Percentiles rank a stretch among this genome's conserved stretches.
phyloP scores from a whole-genome alignment of 92 coral and sea anemone genomes.

The Palythoa caribaeorum region DNA sequence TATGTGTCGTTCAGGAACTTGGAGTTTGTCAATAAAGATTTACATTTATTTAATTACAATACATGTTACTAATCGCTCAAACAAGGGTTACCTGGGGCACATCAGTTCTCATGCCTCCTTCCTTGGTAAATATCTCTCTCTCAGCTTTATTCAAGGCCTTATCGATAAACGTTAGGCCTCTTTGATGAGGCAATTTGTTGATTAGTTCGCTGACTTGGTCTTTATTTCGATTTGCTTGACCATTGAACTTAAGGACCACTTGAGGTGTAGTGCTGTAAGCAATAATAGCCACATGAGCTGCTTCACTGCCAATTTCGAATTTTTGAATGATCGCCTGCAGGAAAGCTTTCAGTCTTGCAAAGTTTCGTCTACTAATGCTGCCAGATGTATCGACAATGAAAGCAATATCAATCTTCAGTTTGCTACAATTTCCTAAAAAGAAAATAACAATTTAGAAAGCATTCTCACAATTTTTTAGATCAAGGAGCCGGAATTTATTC shows the following conservation, averaged over 20 bases:
- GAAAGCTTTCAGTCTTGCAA: slow-evolving; percentile 12
- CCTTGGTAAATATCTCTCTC: background rate
- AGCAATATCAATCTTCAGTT: slow-evolving; percentile 20
- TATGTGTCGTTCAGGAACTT: too few species aligned
- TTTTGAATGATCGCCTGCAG: background rate
- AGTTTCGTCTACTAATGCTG: too few species aligned
- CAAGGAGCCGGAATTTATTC: too few species aligned
- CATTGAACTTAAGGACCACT: slow-evolving; percentile 11
- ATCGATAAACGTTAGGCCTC: background rate
- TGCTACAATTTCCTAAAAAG: background rate
- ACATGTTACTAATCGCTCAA: background rate
- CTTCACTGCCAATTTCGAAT: slow-evolving; percentile 21
- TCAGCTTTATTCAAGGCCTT: slow-evolving; percentile 2
- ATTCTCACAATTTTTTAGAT: too few species aligned
- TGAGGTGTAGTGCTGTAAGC: slow-evolving; percentile 19
- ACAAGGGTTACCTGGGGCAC: slow-evolving; percentile 16
- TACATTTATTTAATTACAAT: background rate
- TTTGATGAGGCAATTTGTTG: background rate
- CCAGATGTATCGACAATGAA: slow-evolving; percentile 15
- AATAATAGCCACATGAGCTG: slow-evolving; percentile 24
- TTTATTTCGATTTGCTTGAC: background rate
- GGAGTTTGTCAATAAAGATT: background rate
- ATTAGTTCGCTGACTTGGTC: background rate
- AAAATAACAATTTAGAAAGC: too few species aligned
- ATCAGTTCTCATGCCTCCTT: slow-evolving; percentile 14